Evolutionary conservation across 2,888 invertebrate species (phyloP).

Genomic region (Prenolepis imparis): DNA sequence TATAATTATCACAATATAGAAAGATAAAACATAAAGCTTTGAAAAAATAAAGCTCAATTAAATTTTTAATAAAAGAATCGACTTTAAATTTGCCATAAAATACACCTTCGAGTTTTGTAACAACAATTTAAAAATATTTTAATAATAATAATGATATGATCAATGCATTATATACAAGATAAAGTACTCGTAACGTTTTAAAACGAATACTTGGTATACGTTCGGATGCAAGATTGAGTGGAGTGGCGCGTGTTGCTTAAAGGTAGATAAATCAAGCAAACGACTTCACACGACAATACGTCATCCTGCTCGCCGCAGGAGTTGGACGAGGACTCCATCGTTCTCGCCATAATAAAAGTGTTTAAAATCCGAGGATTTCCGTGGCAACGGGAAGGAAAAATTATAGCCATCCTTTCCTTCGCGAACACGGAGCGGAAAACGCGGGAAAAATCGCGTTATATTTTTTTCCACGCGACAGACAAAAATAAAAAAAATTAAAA

Average conservation of each 20-base stretch:
- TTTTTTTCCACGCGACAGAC: not conserved
- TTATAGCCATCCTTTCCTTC: not conserved
- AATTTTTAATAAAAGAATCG: not conserved
- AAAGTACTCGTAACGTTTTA: not conserved
- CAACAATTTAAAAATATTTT: conserved; percentile 4
- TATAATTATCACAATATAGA: not conserved
- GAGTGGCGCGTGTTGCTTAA: conserved; percentile 54
- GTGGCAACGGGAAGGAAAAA: not conserved
- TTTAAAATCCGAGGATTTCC: conserved; percentile 19
- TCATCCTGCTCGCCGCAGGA: conserved; percentile 46
- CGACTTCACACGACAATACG: conserved; percentile 58
- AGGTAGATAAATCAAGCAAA: conserved; percentile 67
- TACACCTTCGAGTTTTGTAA: not conserved
- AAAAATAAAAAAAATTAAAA: conserved; percentile 34
- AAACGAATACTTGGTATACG: conserved; percentile 8
- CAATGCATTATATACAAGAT: not conserved
- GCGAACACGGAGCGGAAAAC: not conserved
- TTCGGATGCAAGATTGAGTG: conserved; percentile 55
- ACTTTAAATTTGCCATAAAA: not conserved
- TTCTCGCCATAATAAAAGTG: conserved; percentile 15
- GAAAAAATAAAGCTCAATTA: not conserved
- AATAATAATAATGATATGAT: not conserved
- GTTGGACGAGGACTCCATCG: not conserved
- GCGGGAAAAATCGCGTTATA: conserved; percentile 16
- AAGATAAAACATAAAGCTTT: not conserved